Evolutionary conservation across 2,888 invertebrate species (phyloP), one percentile per base, ranked within the genome.

Genomic region (Drosophila melanosoma): DNA sequence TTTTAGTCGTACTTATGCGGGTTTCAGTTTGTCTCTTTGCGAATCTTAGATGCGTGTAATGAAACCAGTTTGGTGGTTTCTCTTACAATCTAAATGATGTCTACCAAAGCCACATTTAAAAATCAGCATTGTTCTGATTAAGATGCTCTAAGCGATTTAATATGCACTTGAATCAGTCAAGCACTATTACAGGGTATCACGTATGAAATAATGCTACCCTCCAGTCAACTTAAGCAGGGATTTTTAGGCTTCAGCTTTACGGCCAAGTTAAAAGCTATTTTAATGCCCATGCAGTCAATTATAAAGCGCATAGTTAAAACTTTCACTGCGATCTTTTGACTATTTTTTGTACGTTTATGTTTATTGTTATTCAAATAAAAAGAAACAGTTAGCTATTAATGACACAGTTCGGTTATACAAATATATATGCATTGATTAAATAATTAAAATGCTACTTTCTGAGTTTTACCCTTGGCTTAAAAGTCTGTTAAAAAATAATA

Each of bases 331-430:
- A 66, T 52, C 68, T 69, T 69, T 81, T 59, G 26, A n/a, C 8
- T 83, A 68, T 69, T 77, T 77, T 72, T 68, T 63, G 26, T 59
- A 58, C 74, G 62, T 58, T 81, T 83, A 63, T 51, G 72, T 69
- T 66, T 68, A 83, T 83, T 83, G 83, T 88, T 71, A 83, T 83
- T 75, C 71, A 86, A 83, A 83, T 70, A 23, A 38, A 49, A 48
- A 32, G 36, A 66, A 62, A 73, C 89, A 69, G 83, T 86, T 88
- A 81, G 49, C 32, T 45, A 36, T 87, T 74, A 61, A 71, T 73
- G 72, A 68, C 74, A 69, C 65, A 69, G 57, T 77, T 69, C 63
- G 23, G 74, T 59, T 83, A 61, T 54, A 66, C 52, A 70, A 38
- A 67, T 53, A 53, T 7, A 33, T 48, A 38, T 62, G 29, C 35